Base-by-base conservation (phyloP, 2,113 vertebrate species). In the Pachypanchax playfairii region DNA sequence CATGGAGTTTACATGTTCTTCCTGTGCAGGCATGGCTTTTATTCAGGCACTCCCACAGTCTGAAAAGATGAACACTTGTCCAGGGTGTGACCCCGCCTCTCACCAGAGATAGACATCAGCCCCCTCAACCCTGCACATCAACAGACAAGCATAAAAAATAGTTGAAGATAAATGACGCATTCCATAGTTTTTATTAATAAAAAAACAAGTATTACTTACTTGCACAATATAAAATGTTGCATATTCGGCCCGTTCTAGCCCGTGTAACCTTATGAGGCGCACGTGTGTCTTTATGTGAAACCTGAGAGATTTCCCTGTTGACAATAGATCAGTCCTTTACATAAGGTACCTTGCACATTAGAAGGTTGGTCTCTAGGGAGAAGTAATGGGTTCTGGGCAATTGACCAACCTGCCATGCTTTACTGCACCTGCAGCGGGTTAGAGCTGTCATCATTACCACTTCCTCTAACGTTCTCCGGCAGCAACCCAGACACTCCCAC, bases 361-460 rank as follows among this genome's bases (percentile, higher is more conserved):
- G 73, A 85, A 86, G 86, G 83, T 82, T 80, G 85, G 78, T 90
- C 89, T 87, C 88, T 22, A 67, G 87, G 86, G 90, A 89, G 86
- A 85, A 86, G 84, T 92, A 91, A 91, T 92, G 88, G 87, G 89
- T 91, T 92, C 89, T 85, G 84, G 88, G 88, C 88, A 90, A 92
- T 92, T 92, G 90, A 89, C 86, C 85, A 88, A 85, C 75, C 79
- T 85, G 88, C 90, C 87, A 89, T 86, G 85, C 87, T 88, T 91
- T 91, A 90, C 83, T 92, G 92, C 91, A 88, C 87, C 87, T 90
- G 88, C 82, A 81, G 86, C 82, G 85, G 82, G 88, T 92, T 91
- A 87, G 87, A 92, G 88, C 91, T 91, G 91, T 91, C 85, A 91
- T 92, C 90, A 92, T 92, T 91, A 92, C 86, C 88, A 88, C 89